Evolutionary conservation across 2,797 vertebrate species (phyloP), one percentile per base, ranked within the genome.

Genomic region (Arvicola amphibius): DNA sequence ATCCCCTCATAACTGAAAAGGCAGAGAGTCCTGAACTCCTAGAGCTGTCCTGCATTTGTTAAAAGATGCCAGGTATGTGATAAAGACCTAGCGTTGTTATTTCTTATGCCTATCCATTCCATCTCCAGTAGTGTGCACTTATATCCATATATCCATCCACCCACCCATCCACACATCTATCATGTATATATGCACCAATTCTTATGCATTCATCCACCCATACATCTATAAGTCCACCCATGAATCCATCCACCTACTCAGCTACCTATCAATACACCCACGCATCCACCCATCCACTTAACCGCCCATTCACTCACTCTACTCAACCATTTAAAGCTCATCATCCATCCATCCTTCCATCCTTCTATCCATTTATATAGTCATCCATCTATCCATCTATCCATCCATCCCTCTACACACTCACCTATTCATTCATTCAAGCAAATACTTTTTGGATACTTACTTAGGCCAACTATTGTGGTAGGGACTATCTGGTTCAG

Each of bases 101-200:
- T 74, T 94, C 71, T 88, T 73, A 85, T 53, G 63, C 32, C 40
- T 65, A 17, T 81, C 46, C 91, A 61, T 83, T 92, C 67, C 29
- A 0, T 43, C 13, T 77, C 77, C 48, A 83, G 2, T 80, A 74
- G 40, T 3, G 12, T 6, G 3, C 17, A 61, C 12, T 56, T 7
- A 46, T n/a, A n/a, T n/a, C 40, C 13, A 71, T 29, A 1, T 16
- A 29, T 40, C 10, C 48, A 34, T 19, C 16, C 32, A 10, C 29
- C 34, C 32, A 53, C 7, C 23, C 71, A 88, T 10, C 32, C 21
- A 86, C 12, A 21, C 43, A 69, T 16, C 29, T 21, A 16, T 19
- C 14, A 56, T 56, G 56, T 56, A 21, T 56, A 7, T 56, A 56
- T 56, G 56, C 56, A 56, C 19, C 19, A 56, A 56, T 56, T 56